Evolutionary conservation across 2,797 vertebrate genomes (phyloP).

Genomic region (Decapterus maruadsi): DNA sequence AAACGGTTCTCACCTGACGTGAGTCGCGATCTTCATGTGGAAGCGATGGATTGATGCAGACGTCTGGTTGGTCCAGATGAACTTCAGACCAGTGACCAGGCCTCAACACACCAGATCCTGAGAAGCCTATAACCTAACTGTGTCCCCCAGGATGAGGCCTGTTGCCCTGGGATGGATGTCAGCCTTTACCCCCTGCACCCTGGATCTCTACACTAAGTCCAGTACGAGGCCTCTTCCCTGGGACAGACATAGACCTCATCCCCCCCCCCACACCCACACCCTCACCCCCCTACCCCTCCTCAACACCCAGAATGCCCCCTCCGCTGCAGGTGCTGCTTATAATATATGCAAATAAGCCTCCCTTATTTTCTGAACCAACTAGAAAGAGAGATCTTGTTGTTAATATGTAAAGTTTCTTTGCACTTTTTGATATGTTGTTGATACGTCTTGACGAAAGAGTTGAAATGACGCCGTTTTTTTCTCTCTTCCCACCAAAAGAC

Average conservation of each 20-base stretch:
- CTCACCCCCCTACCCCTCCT: no score
- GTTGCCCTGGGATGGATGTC: conserved; percentile 63
- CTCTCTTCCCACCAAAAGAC: conserved; percentile 63
- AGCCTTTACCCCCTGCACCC: conserved; percentile 50
- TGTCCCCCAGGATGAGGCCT: conserved; percentile 56
- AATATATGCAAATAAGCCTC: conserved; percentile 89
- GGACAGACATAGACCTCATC: conserved; percentile 47
- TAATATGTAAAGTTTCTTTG: conserved; percentile 71
- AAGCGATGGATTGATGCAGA: conserved; percentile 36
- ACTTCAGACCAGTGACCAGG: conserved; percentile 48
- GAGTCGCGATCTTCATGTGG: conserved; percentile 43
- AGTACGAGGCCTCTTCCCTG: conserved; percentile 50
- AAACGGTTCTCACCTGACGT: conserved; percentile 32
- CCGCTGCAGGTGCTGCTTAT: conserved; percentile 88
- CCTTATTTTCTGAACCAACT: conserved; percentile 79
- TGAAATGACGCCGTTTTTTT: conserved; percentile 40
- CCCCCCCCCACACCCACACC: conserved; percentile 45
- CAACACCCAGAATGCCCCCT: conserved; percentile 74
- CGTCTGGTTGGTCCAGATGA: conserved; percentile 48
- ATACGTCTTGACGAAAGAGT: conserved; percentile 56
- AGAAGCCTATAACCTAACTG: conserved; percentile 49
- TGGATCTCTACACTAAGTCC: conserved; percentile 57
- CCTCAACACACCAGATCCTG: conserved; percentile 44
- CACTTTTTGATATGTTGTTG: conserved; percentile 78
- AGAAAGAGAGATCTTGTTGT: conserved; percentile 69